Conservation (phyloP, 1,140 invertebrate genomes). For the Aleiodes sp. region DNA sequence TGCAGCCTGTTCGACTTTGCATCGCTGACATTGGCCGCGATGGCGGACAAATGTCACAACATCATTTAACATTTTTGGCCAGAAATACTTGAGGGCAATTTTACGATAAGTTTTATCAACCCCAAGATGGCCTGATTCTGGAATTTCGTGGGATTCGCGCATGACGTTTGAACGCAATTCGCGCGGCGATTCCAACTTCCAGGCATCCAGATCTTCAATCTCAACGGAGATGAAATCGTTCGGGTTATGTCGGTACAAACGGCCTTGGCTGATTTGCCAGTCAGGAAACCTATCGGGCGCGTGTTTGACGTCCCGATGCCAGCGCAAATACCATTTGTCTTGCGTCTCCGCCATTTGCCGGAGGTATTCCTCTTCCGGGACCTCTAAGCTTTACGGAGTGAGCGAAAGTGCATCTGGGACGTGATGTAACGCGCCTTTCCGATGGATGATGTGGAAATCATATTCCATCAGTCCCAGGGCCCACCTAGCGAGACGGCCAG, state of each 20-base stretch:
- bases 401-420: slow-evolving; percentile 47
- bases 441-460: slow-evolving; percentile 40
- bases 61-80: slow-evolving; percentile 44
- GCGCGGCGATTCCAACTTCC: slow-evolving; percentile 45
- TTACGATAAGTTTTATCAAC: slow-evolving; percentile 43
- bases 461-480: slow-evolving; percentile 33
- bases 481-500: slow-evolving; percentile 30
- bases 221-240: slow-evolving; percentile 1
- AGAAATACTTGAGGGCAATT: slow-evolving; percentile 41
- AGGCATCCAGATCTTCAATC: slow-evolving; percentile 30
- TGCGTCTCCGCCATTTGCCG: neutral
- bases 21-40: slow-evolving; percentile 30
- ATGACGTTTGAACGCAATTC: too few relatives aligned
- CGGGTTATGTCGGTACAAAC: slow-evolving; percentile 26
- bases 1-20: slow-evolving; percentile 23
- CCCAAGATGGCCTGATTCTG: slow-evolving; percentile 39
- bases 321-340: slow-evolving; percentile 34
- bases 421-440: slow-evolving; percentile 48
- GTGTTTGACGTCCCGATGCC: slow-evolving; percentile 5
- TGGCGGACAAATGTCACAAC: slow-evolving; percentile 30
- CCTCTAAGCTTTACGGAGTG: too few relatives aligned
- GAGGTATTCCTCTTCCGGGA: too few relatives aligned
- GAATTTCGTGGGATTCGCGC: too few relatives aligned
- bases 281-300: slow-evolving; percentile 22
- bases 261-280: slow-evolving; percentile 25